These are phyloP conservation scores for Sebastes trivittatus DNA, from an alignment of 2,797 vertebrate genomes.

Conservation along the genomic window DNA sequence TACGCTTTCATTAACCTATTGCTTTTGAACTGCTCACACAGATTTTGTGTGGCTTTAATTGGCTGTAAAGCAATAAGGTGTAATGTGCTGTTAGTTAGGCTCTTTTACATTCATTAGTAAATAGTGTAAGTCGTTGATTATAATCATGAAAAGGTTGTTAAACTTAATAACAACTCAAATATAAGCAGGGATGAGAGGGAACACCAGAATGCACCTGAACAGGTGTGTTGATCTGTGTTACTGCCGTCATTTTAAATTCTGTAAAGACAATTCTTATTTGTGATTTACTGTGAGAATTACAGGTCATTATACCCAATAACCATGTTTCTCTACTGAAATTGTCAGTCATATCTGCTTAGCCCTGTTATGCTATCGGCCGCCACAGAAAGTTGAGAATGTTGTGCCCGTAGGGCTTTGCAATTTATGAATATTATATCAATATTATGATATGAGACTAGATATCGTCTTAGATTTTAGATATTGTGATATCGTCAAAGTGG, in stretches of 20 bases:
- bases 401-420: no score
- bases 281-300: neutral
- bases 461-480: no score
- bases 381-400: no score
- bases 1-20: slow-evolving; percentile 66
- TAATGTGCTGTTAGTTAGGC: slow-evolving; percentile 48
- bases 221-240: neutral
- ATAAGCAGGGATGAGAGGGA: neutral
- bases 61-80: slow-evolving; percentile 53
- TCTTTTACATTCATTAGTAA: slow-evolving; percentile 67
- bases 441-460: no score
- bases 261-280: neutral
- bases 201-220: neutral
- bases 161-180: slow-evolving; percentile 31
- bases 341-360: no score
- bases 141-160: slow-evolving; percentile 21
- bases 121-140: slow-evolving; percentile 57
- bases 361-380: no score
- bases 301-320: no score
- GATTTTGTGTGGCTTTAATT: slow-evolving; percentile 62
- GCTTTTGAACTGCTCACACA: slow-evolving; percentile 56
- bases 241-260: neutral
- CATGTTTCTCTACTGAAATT: neutral
- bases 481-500: no score
- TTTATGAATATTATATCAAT: no score